These are phyloP conservation scores for Rotaria sp. DNA, from an alignment of 2,888 invertebrate genomes.

Conservation along the genomic window DNA sequence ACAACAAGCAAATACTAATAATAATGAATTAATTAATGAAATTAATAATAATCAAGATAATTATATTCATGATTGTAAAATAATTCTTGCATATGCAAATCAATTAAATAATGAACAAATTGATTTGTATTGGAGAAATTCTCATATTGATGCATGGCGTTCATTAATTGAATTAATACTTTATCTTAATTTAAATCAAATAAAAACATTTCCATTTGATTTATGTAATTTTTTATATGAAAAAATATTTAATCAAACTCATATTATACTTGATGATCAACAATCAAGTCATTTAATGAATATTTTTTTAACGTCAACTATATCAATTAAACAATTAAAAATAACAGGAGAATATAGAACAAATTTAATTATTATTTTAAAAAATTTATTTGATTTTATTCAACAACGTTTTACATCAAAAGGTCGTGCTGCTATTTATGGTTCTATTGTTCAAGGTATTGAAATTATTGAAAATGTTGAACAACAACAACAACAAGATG, in stretches of 20 bases:
- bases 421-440: neutral
- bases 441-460: neutral
- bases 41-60: neutral
- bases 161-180: constrained; percentile 25
- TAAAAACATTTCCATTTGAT: neutral
- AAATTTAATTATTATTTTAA: neutral
- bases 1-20: neutral
- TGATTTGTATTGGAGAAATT: constrained; percentile 20
- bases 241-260: neutral
- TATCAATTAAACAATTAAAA: neutral
- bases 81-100: neutral
- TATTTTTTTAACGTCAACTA: neutral
- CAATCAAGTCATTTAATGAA: neutral
- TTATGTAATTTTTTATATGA: constrained; percentile 23
- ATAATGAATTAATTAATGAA: neutral
- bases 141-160: constrained; percentile 20
- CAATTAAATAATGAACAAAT: constrained; percentile 25
- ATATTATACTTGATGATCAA: neutral
- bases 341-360: neutral
- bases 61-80: constrained; percentile 24
- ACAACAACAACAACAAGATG: constrained; percentile 21
- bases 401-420: neutral
- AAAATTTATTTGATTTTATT: neutral
- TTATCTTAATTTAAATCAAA: neutral
- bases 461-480: neutral